These are phyloP conservation scores for Sebastes itinus DNA, from an alignment of 2,797 vertebrate genomes.

Conservation along the genomic window DNA sequence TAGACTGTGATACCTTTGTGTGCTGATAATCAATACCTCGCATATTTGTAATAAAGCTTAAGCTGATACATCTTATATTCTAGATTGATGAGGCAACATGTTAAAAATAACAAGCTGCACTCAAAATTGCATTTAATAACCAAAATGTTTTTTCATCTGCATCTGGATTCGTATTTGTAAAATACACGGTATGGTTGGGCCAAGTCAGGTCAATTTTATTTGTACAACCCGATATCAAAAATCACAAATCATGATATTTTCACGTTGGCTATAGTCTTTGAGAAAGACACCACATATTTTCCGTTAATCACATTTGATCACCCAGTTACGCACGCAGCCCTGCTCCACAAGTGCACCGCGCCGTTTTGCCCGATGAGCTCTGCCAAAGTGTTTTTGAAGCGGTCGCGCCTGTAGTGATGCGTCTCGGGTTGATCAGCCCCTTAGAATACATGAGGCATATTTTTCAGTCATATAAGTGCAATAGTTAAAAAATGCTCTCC, in stretches of 20 bases:
- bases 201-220: no score
- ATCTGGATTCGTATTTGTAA: background rate
- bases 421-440: background rate
- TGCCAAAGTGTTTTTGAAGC: background rate
- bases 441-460: background rate
- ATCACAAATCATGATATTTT: no score
- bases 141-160: background rate
- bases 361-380: background rate
- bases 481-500: background rate
- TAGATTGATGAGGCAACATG: background rate
- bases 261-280: no score
- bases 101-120: background rate
- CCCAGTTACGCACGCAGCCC: no score
- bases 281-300: no score
- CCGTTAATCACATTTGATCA: no score
- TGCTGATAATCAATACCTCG: background rate
- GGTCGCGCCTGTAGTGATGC: background rate
- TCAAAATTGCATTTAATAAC: background rate
- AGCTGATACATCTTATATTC: background rate
- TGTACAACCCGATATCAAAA: no score
- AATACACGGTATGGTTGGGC: no score
- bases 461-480: background rate
- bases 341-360: no score
- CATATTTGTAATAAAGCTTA: background rate
- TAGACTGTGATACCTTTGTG: background rate